Evolutionary conservation across 2,797 vertebrate genomes (phyloP).

Genomic region (Chaenodraco wilsoni): DNA sequence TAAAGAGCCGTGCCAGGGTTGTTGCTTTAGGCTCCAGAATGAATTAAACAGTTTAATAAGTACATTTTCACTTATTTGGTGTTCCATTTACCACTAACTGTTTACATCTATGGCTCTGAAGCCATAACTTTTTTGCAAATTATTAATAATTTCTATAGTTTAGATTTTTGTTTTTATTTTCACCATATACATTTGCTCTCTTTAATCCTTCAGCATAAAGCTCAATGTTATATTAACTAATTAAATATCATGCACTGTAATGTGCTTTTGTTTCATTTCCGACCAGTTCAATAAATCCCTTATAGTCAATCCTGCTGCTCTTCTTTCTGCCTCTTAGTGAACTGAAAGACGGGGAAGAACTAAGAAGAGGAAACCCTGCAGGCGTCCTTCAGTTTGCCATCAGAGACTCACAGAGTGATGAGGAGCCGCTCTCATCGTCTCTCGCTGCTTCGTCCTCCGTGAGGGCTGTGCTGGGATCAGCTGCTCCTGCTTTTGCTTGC

Average conservation of each 20-base stretch:
- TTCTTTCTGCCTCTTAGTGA: background rate
- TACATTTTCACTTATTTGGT: background rate
- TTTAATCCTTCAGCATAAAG: no score
- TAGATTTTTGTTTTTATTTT: background rate
- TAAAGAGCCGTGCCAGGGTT: background rate
- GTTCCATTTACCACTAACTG: background rate
- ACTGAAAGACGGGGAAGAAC: background rate
- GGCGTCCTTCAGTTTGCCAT: slow-evolving; percentile 26
- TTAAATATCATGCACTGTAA: background rate
- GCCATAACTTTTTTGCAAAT: background rate
- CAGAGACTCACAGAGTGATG: slow-evolving; percentile 49
- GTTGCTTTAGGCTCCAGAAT: background rate
- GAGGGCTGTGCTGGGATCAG: slow-evolving; percentile 19
- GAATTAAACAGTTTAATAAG: no score
- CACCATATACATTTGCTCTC: background rate
- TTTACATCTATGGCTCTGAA: background rate
- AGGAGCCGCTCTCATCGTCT: background rate
- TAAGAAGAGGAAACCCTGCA: slow-evolving; percentile 45
- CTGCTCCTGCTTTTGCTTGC: background rate
- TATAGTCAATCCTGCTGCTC: background rate
- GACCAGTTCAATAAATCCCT: background rate
- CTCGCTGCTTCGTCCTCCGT: slow-evolving; percentile 35
- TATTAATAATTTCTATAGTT: background rate
- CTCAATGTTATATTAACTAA: background rate
- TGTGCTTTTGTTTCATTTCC: background rate